These are phyloP conservation scores for Lepidurus couesii DNA, from an alignment of 1,140 invertebrate species.

Conservation along the genomic window DNA sequence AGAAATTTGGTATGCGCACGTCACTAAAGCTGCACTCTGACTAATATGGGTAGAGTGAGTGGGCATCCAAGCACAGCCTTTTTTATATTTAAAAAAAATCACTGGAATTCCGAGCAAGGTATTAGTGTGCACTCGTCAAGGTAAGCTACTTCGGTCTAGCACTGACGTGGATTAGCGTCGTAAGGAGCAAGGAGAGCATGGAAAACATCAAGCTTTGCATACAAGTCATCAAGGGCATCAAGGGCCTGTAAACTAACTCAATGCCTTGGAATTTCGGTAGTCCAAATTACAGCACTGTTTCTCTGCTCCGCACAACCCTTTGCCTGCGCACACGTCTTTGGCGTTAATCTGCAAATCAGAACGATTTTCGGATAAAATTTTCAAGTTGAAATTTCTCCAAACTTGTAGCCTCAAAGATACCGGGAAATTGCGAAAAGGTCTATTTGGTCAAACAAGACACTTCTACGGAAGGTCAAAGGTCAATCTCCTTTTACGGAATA, in stretches of 20 bases:
- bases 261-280: no score
- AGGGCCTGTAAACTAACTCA: not conserved
- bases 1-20: not conserved
- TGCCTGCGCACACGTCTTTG: no score
- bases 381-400: no score
- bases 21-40: not conserved
- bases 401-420: no score
- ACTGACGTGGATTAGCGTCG: not conserved
- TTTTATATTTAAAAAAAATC: not conserved
- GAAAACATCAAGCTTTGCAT: not conserved
- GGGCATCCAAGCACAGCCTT: not conserved
- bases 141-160: not conserved
- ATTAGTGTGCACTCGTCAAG: slow-evolving; percentile 6
- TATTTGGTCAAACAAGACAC: no score
- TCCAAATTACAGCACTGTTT: no score
- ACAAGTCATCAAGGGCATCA: not conserved
- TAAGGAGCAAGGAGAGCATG: not conserved
- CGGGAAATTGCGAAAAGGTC: no score
- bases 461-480: no score
- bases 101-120: slow-evolving; percentile 9
- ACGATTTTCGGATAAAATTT: no score
- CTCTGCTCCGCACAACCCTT: no score
- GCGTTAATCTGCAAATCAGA: no score
- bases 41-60: slow-evolving; percentile 19
- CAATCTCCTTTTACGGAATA: no score